Evolutionary conservation across 1,140 invertebrate species (phyloP).

Genomic region (Megalopta genalis): DNA sequence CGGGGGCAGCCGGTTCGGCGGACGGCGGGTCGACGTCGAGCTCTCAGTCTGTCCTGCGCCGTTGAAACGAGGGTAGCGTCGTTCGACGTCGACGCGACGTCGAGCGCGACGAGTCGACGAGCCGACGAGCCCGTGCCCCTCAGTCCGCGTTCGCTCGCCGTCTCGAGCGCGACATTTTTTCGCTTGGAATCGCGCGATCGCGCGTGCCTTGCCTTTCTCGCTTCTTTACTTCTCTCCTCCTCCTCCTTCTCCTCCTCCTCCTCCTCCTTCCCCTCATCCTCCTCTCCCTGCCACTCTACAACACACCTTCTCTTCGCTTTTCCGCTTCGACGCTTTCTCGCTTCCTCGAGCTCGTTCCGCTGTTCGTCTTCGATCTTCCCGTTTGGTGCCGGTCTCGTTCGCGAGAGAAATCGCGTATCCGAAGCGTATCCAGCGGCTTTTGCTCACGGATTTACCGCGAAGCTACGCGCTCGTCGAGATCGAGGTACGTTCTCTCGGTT

Average conservation of each 20-base stretch:
- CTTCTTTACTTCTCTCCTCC: background rate
- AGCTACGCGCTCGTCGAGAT: background rate
- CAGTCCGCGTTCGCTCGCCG: slow-evolving; percentile 61
- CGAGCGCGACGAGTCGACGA: slow-evolving; percentile 47
- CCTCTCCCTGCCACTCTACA: background rate
- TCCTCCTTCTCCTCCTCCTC: background rate
- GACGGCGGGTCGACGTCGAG: slow-evolving; percentile 9
- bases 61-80: slow-evolving; percentile 61
- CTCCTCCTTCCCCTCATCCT: background rate
- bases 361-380: no score
- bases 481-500: slow-evolving; percentile 14
- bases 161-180: slow-evolving; percentile 43
- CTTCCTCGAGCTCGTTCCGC: no score
- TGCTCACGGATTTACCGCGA: background rate
- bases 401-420: background rate
- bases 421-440: background rate
- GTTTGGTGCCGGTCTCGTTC: background rate
- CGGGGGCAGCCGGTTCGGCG: slow-evolving; percentile 1
- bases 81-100: slow-evolving; percentile 59
- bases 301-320: background rate
- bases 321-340: no score
- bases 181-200: slow-evolving; percentile 23
- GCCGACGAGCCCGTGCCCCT: slow-evolving; percentile 48
- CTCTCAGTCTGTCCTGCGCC: slow-evolving; percentile 60
- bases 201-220: slow-evolving; percentile 15